Percentiles rank a stretch among this genome's conserved stretches.
Evolutionary conservation across 2,113 vertebrate genomes (phyloP).

Genomic region (Oncorhynchus masou): DNA sequence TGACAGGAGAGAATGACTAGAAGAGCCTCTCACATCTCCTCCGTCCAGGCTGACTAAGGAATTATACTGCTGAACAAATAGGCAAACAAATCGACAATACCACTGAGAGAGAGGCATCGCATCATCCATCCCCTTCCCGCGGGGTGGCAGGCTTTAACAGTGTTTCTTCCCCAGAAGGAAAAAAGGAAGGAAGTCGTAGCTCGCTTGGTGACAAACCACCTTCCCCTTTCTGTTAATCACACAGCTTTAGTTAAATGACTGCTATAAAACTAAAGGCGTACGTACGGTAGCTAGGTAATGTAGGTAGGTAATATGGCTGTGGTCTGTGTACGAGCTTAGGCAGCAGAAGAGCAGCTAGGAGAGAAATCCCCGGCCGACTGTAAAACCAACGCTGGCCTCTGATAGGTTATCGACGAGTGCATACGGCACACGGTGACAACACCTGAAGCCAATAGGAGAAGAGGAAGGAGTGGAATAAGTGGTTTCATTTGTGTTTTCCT

Average conservation of each 20-base stretch:
- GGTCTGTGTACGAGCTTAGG: background rate
- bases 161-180: slow-evolving; percentile 14
- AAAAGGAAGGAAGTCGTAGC: background rate
- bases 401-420: slow-evolving; percentile 74
- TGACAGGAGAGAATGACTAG: too few species aligned
- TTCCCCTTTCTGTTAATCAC: slow-evolving; percentile 36
- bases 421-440: slow-evolving; percentile 71
- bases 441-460: slow-evolving; percentile 68
- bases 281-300: too few species aligned
- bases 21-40: too few species aligned
- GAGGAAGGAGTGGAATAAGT: slow-evolving; percentile 32
- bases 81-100: too few species aligned
- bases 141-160: slow-evolving; percentile 2
- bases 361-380: slow-evolving; percentile 61
- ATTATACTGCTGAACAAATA: too few species aligned
- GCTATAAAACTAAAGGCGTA: slow-evolving; percentile 53
- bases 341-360: background rate
- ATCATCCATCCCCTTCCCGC: background rate
- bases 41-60: too few species aligned
- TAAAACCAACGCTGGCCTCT: slow-evolving; percentile 64
- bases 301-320: too few species aligned
- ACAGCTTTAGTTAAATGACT: slow-evolving; percentile 52
- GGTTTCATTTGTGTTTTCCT: slow-evolving; percentile 67
- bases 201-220: slow-evolving; percentile 36
- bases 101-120: background rate